These are phyloP conservation scores for Lasiommata megera DNA, from an alignment of 2,888 invertebrate genomes.

Conservation along the genomic window DNA sequence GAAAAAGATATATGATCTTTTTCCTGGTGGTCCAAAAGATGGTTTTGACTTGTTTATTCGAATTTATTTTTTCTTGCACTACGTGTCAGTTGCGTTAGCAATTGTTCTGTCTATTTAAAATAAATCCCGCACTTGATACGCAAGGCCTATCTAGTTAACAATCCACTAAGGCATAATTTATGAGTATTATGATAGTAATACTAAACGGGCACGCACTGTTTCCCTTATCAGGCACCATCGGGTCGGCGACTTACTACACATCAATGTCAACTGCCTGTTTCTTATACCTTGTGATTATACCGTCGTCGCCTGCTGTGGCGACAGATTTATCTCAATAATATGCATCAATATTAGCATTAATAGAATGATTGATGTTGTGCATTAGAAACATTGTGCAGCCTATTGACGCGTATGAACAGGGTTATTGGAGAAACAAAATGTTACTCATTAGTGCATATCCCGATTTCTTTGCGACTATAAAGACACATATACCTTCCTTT, in stretches of 20 bases:
- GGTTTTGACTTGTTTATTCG: no score
- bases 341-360: constrained; percentile 1
- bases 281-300: constrained; percentile 21
- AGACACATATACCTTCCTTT: no score
- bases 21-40: no score
- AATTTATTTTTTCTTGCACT: no score
- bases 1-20: no score
- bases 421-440: no score
- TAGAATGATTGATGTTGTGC: not conserved
- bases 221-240: constrained; percentile 25
- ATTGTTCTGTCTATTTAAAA: not conserved
- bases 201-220: constrained; percentile 8
- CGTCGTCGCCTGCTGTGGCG: constrained; percentile 17
- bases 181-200: constrained; percentile 7
- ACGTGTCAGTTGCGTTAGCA: not conserved
- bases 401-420: no score
- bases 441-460: no score
- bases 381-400: no score
- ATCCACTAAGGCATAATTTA: constrained; percentile 8
- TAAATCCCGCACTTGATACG: constrained; percentile 7
- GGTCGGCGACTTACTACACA: constrained; percentile 19
- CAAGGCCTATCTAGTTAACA: constrained; percentile 8
- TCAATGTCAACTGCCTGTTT: constrained; percentile 26
- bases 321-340: constrained; percentile 18
- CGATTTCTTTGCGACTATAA: no score